Evolutionary conservation across 1,140 invertebrate genomes (phyloP), one percentile per base, ranked within the genome.

Genomic region (Atta cephalotes): DNA sequence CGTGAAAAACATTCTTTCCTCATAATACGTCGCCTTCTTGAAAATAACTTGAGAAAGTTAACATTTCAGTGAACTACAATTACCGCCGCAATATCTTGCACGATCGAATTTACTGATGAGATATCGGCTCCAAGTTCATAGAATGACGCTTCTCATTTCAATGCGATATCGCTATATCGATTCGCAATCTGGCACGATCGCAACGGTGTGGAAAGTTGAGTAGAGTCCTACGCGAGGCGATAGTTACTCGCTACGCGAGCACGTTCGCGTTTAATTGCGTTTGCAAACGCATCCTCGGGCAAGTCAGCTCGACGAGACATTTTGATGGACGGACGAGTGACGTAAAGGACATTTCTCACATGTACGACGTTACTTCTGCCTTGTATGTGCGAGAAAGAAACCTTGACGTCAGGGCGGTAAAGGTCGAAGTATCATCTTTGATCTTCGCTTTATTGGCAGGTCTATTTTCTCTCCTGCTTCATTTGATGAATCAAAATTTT

Each of bases 371-470:
- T 78, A 31, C 60, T 79, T 49, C 60, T 58, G n/a, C 49, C 49
- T 53, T 53, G 45, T 66, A 39, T 39, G 60, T 66, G 76, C 28
- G 31, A 77, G 62, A 79, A 65, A 25, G 39, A 74, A 84, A 65
- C 45, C 72, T 51, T 66, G 80, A 76, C 60, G 62, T 65, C 62
- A 66, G 49, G 21, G 28, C 74, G 62, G 77, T 56, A 85, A 85
- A 85, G 74, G 74, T 84, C 49, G 66, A 56, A 84, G 28, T 72
- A 39, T 9, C 25, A 82, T 82, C 85, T 84, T 82, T 87, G 53
- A 87, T 82, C 85, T 65, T 39, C 31, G 53, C 58, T 71, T 87
- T 63, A 45, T 10, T 31, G 31, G 31, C 21, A 28, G 53, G 45
- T 49, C 31, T 68, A 70, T 86, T 86, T 70, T 65, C 79, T 70